Conservation (phyloP, 2,113 vertebrate species). For the Cyanistes caeruleus region DNA sequence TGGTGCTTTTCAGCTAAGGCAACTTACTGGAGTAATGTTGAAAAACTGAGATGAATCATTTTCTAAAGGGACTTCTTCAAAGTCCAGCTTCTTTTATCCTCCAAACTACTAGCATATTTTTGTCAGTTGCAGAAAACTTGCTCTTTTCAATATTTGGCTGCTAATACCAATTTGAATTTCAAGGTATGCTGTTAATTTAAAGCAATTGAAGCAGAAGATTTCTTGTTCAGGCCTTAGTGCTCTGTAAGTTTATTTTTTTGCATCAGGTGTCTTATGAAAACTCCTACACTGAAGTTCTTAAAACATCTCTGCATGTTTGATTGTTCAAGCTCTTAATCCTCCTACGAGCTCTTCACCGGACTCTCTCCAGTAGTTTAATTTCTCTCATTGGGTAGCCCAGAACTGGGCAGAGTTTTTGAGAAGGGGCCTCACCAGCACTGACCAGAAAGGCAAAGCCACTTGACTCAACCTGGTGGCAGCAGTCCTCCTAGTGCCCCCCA, state of each 20-base stretch:
- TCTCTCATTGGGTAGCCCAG: neutral
- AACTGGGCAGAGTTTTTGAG: neutral
- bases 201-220: neutral
- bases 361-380: neutral
- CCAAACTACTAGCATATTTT: neutral
- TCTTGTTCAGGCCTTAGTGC: neutral
- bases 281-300: neutral
- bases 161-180: neutral
- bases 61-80: neutral
- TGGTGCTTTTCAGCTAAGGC: neutral
- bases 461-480: neutral
- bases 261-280: neutral
- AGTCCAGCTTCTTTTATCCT: neutral
- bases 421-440: neutral
- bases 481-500: neutral
- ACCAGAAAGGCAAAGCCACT: neutral
- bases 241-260: neutral
- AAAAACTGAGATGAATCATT: neutral
- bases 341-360: neutral
- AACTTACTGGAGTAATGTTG: neutral
- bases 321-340: neutral
- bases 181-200: neutral
- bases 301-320: neutral
- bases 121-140: neutral
- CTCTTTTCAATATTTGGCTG: neutral